Evolutionary conservation across 2,888 invertebrate species (phyloP).

Genomic region (Drosophila monieri): DNA sequence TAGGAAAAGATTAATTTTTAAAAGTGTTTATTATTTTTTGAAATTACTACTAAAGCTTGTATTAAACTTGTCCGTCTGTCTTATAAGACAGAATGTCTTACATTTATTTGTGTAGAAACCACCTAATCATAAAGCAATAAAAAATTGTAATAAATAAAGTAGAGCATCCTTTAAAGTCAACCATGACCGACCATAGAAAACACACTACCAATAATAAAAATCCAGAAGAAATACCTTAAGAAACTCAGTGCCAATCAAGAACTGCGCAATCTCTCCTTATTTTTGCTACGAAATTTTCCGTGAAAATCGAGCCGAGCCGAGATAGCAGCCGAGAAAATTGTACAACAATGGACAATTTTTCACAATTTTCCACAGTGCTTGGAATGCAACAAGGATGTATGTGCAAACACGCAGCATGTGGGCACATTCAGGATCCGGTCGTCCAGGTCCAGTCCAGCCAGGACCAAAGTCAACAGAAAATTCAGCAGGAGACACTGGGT

Average conservation of each 20-base stretch:
- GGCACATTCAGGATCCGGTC: slow-evolving; percentile 68
- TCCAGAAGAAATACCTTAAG: not conserved
- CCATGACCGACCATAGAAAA: not conserved
- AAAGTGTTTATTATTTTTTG: no score
- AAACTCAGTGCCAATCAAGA: slow-evolving; percentile 8
- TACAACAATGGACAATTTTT: slow-evolving; percentile 58
- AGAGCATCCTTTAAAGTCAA: slow-evolving; percentile 4
- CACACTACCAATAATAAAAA: not conserved
- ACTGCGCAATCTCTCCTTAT: slow-evolving; percentile 14
- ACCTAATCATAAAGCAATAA: no score
- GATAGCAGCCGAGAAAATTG: slow-evolving; percentile 46
- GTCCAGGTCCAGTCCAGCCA: slow-evolving; percentile 10
- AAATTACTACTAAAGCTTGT: no score
- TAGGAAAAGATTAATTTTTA: no score
- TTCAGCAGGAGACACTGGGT: slow-evolving; percentile 44
- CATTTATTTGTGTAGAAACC: no score
- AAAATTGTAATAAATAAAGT: not conserved
- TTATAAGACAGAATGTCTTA: no score
- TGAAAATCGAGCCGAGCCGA: slow-evolving; percentile 61
- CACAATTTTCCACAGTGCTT: slow-evolving; percentile 42
- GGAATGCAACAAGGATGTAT: slow-evolving; percentile 6
- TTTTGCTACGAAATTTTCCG: slow-evolving; percentile 61
- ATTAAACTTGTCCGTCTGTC: no score
- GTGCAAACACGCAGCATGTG: slow-evolving; percentile 70
- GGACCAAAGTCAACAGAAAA: slow-evolving; percentile 41